Percentiles rank a stretch among this genome's conserved stretches.
Conservation (phyloP, 2,888 invertebrate species). For the Hermaeophaga mercurialis region DNA sequence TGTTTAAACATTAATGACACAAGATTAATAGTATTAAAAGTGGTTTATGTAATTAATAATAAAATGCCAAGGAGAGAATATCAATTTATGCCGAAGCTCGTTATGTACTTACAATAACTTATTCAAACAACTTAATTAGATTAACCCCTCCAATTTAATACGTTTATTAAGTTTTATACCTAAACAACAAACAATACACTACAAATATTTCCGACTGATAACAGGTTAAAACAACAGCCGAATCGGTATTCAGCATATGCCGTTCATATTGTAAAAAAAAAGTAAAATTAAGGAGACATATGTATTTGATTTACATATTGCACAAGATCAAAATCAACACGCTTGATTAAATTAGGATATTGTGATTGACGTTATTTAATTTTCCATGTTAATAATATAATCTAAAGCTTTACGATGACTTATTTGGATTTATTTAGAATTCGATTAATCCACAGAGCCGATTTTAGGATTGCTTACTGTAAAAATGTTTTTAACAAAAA, state of each 20-base stretch:
- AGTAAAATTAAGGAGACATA: neutral
- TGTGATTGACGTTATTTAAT: slow-evolving; percentile 38
- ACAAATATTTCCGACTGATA: neutral
- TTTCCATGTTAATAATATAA: slow-evolving; percentile 32
- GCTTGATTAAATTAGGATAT: slow-evolving; percentile 37
- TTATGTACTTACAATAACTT: no score
- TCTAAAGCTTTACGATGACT: slow-evolving; percentile 12
- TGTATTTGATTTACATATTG: neutral
- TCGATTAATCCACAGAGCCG: neutral
- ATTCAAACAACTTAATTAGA: no score
- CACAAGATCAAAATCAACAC: slow-evolving; percentile 26
- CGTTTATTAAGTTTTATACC: neutral
- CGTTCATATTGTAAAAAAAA: neutral
- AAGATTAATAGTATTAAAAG: no score
- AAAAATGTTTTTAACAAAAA: no score
- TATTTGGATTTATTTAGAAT: slow-evolving; percentile 13
- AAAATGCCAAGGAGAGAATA: no score
- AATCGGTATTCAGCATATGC: neutral
- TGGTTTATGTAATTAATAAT: no score
- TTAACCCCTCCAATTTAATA: neutral
- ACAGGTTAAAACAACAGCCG: neutral
- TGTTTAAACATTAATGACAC: no score
- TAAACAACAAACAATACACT: no score
- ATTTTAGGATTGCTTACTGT: slow-evolving; percentile 16
- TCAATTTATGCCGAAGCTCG: no score